Percentiles rank a stretch among this genome's conserved stretches.
Conservation (phyloP, 2,113 vertebrate genomes). For the Rhipidura dahli region DNA sequence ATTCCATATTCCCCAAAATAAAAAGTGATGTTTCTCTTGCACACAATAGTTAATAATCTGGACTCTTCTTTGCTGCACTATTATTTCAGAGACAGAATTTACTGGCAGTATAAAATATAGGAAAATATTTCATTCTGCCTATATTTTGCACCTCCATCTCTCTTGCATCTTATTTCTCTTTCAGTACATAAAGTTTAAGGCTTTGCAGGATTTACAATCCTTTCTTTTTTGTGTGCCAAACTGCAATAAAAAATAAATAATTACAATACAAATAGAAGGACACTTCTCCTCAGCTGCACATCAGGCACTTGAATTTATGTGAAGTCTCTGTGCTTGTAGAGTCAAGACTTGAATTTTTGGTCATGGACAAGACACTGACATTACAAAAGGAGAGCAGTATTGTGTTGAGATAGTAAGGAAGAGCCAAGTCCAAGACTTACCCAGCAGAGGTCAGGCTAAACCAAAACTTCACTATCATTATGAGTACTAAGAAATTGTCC, state of each 20-base stretch:
- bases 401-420: neutral
- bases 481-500: neutral
- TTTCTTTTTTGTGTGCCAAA: neutral
- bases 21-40: neutral
- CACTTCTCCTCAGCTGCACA: neutral
- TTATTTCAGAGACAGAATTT: neutral
- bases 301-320: neutral
- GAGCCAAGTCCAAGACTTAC: neutral
- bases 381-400: neutral
- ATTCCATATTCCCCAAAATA: neutral
- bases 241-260: neutral
- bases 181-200: neutral
- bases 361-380: neutral
- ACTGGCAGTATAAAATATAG: neutral
- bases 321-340: neutral
- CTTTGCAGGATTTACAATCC: neutral
- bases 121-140: neutral
- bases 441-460: conserved; percentile 54
- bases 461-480: neutral
- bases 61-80: neutral
- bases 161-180: neutral
- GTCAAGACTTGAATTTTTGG: neutral
- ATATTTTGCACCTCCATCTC: neutral
- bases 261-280: neutral
- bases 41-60: neutral